A percentile compares a stretch with the other conserved stretches of the same genome.
Evolutionary conservation across 2,797 vertebrate species (phyloP).

Genomic region (Buphagus erythrorhynchus): DNA sequence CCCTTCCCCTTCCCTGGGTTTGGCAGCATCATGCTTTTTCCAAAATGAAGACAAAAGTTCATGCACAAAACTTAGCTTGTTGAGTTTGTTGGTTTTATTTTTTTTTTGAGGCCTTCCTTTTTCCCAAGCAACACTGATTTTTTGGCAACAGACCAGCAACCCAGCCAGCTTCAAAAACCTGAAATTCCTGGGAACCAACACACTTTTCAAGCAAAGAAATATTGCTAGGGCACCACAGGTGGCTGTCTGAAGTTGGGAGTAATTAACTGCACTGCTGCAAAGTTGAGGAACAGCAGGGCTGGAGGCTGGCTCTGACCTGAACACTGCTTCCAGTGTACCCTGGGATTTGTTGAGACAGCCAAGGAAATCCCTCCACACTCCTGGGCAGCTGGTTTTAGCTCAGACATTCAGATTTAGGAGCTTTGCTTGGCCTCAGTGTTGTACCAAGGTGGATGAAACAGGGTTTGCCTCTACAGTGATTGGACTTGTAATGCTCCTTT

Average conservation of each 20-base stretch:
- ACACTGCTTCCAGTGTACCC: neutral
- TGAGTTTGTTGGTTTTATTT: too few species aligned
- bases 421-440: fast-evolving
- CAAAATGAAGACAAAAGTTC: neutral
- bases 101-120: neutral
- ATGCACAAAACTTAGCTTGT: neutral
- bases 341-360: neutral
- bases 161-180: neutral
- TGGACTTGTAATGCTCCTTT: neutral
- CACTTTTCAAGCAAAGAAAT: neutral
- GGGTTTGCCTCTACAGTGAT: neutral
- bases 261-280: neutral
- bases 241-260: neutral
- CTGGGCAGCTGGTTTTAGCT: neutral
- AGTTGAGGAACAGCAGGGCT: neutral
- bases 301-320: neutral
- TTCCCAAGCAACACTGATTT: neutral
- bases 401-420: neutral
- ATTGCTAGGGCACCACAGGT: neutral
- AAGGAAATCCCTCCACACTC: neutral
- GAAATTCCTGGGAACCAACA: neutral
- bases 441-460: neutral
- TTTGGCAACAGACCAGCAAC: neutral
- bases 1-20: neutral
- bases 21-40: neutral